These are phyloP conservation scores for Leptarthrus brevirostris DNA, from an alignment of 2,888 invertebrate species.

Conservation along the genomic window DNA sequence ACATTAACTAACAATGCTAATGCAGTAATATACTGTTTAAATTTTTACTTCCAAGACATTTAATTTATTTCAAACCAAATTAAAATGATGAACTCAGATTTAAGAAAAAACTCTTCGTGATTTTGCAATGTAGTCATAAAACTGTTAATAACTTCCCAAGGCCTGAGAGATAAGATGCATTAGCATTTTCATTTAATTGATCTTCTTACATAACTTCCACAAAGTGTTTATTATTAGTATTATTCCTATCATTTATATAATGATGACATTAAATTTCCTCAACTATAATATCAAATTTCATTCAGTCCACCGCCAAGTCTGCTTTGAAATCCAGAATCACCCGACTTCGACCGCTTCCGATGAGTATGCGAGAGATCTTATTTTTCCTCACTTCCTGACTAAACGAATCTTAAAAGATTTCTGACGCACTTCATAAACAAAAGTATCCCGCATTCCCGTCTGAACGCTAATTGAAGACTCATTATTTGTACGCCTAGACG, in stretches of 20 bases:
- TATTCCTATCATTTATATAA: not conserved
- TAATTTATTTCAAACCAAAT: too few species aligned
- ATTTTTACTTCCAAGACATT: too few species aligned
- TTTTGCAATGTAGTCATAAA: not conserved
- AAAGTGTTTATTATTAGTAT: not conserved
- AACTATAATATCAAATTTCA: not conserved
- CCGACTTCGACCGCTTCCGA: too few species aligned
- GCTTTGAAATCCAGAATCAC: too few species aligned
- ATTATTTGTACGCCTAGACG: slow-evolving; percentile 4
- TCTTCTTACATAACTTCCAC: not conserved
- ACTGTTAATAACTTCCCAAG: not conserved
- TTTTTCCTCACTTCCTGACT: slow-evolving; percentile 3
- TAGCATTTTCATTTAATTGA: not conserved
- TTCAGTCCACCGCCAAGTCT: not conserved
- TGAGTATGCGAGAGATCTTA: not conserved
- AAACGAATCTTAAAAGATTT: slow-evolving; percentile 19
- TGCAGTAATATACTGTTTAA: too few species aligned
- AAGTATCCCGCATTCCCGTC: not conserved
- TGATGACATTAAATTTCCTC: not conserved
- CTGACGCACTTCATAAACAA: not conserved
- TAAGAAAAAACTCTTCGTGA: too few species aligned
- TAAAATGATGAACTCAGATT: too few species aligned
- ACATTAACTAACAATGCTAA: too few species aligned
- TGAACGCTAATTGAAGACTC: not conserved
- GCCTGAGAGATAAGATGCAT: not conserved